Base-by-base conservation (phyloP, 2,888 invertebrate species). In the Leuctra nigra region DNA sequence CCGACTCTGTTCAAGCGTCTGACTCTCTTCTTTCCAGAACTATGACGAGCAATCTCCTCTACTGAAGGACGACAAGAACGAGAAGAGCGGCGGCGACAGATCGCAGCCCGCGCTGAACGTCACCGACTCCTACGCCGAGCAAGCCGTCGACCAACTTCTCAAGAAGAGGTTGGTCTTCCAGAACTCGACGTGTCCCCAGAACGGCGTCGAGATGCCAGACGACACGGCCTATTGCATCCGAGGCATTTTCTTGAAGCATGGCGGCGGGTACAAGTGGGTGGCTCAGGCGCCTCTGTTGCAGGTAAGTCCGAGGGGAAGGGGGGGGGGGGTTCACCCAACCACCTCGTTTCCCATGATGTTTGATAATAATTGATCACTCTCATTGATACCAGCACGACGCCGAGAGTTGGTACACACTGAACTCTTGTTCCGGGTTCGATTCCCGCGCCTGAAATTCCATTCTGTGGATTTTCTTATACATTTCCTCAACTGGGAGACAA, bases 221-320 rank as follows among this genome's bases (percentile, higher is more conserved):
- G 62, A 57, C n/a, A 59, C 56, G 9, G 29, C 56, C 18, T 63
- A 63, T 56, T 61, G 62, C 54, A 33, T 63, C 3, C 58, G 61
- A 16, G 62, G 64, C 38, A 59, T 59, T 41, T 62, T 63, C 47
- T 50, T 61, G 54, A 61, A 61, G 38, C 50, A 59, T 7, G 61
- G 60, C 22, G 58, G 58, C 16, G 61, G 62, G 29, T 63, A 59
- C 56, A 55, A 58, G 53, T 63, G 63, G 55, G 61, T 62, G 52
- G 59, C 63, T 33, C 58, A 61, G 13, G 61, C 60, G 55, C 62
- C 62, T 29, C 63, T 62, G 47, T 58, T 62, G 20, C 62, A 63
- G 62, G 63, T 62, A 47, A 14, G 22, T 47, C 25, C 29, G 2
- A 16, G 47, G 4, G 20, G n/a, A n/a, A n/a, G n/a, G n/a, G n/a